A percentile compares a stretch with the other conserved stretches of the same genome.
phyloP scores from a whole-genome alignment of 2,113 vertebrate species.

The Gavialis gangeticus region DNA sequence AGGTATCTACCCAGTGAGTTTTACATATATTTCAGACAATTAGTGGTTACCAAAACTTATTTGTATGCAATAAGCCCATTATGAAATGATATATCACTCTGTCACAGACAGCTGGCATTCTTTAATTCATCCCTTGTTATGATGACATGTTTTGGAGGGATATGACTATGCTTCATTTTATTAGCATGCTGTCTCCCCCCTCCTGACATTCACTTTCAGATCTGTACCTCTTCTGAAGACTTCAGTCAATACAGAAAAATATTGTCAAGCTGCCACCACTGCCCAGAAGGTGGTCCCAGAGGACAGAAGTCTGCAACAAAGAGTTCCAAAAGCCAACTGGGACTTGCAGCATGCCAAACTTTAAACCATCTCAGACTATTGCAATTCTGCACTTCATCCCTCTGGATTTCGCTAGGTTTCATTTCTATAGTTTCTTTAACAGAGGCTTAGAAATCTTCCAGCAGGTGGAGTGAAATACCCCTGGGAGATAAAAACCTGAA shows the following conservation, averaged over 20 bases:
- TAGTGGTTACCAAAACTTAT: not conserved
- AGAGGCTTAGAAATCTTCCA: not conserved
- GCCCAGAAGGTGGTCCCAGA: conserved; percentile 6
- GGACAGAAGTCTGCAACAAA: conserved; percentile 19
- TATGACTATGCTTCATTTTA: not conserved
- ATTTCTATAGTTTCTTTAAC: not conserved
- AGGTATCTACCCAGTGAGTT: not conserved
- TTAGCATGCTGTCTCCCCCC: not conserved
- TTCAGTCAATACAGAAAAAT: not conserved
- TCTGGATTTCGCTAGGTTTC: not conserved
- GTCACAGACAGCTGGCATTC: not conserved
- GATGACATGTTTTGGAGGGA: not conserved
- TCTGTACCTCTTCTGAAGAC: conserved; percentile 4
- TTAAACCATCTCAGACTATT: not conserved
- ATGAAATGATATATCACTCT: not conserved
- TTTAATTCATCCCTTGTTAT: not conserved
- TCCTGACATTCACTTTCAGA: not conserved
- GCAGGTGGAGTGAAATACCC: not conserved
- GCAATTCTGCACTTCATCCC: not conserved
- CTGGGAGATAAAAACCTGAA: not conserved
- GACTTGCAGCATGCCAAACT: not conserved
- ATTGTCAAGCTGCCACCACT: not conserved
- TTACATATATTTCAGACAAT: not conserved
- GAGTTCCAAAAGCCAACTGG: conserved; percentile 10
- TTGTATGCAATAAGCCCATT: not conserved